phyloP scores from a whole-genome alignment of 1,140 invertebrate species.

The Drosophila pruinosa region DNA sequence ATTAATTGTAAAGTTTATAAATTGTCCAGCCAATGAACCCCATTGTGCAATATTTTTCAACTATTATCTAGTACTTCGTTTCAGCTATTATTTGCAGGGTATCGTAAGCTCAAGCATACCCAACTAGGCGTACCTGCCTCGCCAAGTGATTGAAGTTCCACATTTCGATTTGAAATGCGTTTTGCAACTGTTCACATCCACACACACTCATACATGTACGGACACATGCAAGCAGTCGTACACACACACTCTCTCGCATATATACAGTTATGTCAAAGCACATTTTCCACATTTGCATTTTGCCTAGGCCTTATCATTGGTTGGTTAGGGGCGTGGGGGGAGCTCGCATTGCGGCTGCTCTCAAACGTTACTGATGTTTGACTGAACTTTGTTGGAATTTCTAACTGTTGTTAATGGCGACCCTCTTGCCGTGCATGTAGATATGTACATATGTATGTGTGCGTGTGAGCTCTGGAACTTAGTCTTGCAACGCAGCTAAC shows the following conservation, averaged over 20 bases:
- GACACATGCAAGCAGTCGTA: conserved; percentile 29
- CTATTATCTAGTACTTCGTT: no score
- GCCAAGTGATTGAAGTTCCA: conserved; percentile 72
- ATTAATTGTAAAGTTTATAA: no score
- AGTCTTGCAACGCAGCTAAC: neutral
- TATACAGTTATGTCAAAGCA: conserved; percentile 63
- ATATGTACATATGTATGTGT: neutral
- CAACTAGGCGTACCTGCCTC: conserved; percentile 45
- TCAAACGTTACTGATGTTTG: conserved; percentile 69
- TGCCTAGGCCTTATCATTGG: conserved; percentile 30
- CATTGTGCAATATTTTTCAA: no score
- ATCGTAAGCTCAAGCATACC: conserved; percentile 18
- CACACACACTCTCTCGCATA: conserved; percentile 6
- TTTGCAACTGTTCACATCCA: conserved; percentile 60
- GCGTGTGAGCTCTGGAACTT: neutral
- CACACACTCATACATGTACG: conserved; percentile 20
- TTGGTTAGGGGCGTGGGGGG: neutral
- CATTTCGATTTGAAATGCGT: conserved; percentile 76
- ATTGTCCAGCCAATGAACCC: no score
- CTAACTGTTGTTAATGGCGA: conserved; percentile 50
- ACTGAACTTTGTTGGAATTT: conserved; percentile 67
- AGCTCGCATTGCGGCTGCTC: conserved; percentile 18
- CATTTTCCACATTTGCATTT: conserved; percentile 76
- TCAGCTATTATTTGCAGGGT: neutral
- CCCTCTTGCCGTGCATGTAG: conserved; percentile 1